Base-by-base conservation (phyloP, 2,888 invertebrate species). In the Deilephila porcellus region DNA sequence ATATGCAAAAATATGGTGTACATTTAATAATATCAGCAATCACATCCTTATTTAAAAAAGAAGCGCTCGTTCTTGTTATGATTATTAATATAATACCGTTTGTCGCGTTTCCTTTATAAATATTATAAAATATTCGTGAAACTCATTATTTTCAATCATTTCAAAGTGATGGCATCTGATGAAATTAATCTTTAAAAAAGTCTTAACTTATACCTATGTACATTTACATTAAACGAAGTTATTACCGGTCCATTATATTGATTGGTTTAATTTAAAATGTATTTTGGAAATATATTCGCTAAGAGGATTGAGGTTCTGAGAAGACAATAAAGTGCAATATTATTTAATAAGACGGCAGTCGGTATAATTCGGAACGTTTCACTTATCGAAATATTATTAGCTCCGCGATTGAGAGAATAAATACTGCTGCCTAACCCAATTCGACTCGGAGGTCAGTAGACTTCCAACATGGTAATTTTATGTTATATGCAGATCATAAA, bases 401-500 rank as follows among this genome's bases (percentile, higher is more conserved):
- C 14, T 14, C n/a, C 6, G 25, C 45, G 52, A 52, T 25, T 25
- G 3, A 67, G 14, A 4, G 67, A 52, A 52, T 6, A 52, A 52
- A 64, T 64, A 20, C 45, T 19, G n/a, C 3, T 37, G 6, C 7
- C 37, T 37, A 64, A 64, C 45, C 34, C n/a, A 63, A 7, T 63
- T 63, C n/a, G n/a, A n/a, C 8, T 63, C 63, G 37, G 63, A 63
- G n/a, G 20, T 64, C 20, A 45, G 37, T 37, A 20, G 45, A n/a
- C 37, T 20, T 64, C 4, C 20, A 1, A 19, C 34, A 7, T 59
- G 8, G 3, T 59, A 20, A n/a, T 59, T 3, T 20, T 25, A 25
- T 7, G 20, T 60, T 60, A 5, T 60, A 20, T 64, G 20, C 20
- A 64, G 20, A 14, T 8, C 25, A 60, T 11, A 45, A 45, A 0